Conservation (phyloP, 2,797 vertebrate genomes). For the Spinus olivaceus region DNA sequence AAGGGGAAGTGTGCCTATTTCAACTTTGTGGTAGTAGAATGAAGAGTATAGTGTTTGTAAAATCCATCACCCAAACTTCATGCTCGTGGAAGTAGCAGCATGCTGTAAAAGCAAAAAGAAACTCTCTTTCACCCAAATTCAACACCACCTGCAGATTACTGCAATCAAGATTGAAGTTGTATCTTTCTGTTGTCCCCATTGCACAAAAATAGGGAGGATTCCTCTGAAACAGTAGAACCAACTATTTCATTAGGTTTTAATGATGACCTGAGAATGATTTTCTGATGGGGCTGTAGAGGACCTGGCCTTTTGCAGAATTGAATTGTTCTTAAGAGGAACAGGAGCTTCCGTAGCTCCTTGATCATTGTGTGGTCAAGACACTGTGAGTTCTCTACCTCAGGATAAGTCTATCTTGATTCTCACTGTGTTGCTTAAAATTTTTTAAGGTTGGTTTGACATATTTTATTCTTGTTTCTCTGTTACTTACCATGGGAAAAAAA, state of each 20-base stretch:
- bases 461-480: not conserved
- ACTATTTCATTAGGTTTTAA: not conserved
- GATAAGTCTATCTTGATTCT: not conserved
- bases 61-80: not conserved
- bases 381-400: not conserved
- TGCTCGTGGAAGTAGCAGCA: not conserved
- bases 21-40: not conserved
- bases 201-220: not conserved
- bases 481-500: not conserved
- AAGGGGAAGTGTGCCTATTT: not conserved
- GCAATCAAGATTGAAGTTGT: not conserved
- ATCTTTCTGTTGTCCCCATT: not conserved
- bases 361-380: not conserved
- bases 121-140: not conserved
- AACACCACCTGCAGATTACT: not conserved
- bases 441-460: not conserved
- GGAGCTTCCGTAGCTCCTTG: not conserved
- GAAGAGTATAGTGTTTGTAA: not conserved
- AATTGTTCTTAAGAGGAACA: not conserved
- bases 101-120: not conserved
- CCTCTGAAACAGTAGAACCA: not conserved
- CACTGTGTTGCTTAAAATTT: not conserved
- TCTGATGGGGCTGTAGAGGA: not conserved
- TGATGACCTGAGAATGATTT: not conserved
- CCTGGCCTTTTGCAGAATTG: not conserved